Conservation (phyloP, 2,113 vertebrate species). For the Chiloscyllium plagiosum region DNA sequence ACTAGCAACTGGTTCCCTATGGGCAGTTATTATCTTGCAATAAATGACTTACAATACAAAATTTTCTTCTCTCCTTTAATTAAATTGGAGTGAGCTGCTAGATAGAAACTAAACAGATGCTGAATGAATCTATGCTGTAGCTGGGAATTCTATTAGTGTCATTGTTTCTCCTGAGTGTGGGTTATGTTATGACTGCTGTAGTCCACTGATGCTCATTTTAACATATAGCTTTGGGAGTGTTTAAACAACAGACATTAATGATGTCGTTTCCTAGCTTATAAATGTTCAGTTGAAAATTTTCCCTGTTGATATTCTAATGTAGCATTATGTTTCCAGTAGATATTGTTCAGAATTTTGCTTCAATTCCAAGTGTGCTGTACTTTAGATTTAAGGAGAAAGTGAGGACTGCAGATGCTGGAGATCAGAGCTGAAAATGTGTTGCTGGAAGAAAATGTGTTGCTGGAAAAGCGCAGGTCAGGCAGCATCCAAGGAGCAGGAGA, state of each 20-base stretch:
- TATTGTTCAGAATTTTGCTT: neutral
- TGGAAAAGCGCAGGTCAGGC: too few species aligned
- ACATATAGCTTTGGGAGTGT: neutral
- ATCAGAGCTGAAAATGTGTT: too few species aligned
- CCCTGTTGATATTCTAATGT: neutral
- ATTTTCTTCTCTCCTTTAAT: neutral
- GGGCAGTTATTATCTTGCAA: neutral
- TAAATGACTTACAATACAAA: neutral
- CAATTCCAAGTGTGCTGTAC: neutral
- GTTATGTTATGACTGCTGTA: neutral
- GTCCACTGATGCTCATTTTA: neutral
- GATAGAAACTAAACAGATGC: neutral
- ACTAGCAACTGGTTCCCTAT: neutral
- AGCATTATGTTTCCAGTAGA: neutral
- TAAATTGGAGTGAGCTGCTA: neutral
- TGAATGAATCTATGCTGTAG: neutral
- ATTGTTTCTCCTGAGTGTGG: neutral
- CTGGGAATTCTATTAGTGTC: neutral
- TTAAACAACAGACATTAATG: neutral
- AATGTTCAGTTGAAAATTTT: neutral
- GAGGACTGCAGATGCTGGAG: too few species aligned
- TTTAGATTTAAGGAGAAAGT: neutral
- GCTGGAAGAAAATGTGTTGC: too few species aligned
- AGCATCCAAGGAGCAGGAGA: too few species aligned
- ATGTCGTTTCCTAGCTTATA: neutral